These are phyloP conservation scores for Spilarctia lutea DNA, from an alignment of 2,888 invertebrate species.

Conservation along the genomic window DNA sequence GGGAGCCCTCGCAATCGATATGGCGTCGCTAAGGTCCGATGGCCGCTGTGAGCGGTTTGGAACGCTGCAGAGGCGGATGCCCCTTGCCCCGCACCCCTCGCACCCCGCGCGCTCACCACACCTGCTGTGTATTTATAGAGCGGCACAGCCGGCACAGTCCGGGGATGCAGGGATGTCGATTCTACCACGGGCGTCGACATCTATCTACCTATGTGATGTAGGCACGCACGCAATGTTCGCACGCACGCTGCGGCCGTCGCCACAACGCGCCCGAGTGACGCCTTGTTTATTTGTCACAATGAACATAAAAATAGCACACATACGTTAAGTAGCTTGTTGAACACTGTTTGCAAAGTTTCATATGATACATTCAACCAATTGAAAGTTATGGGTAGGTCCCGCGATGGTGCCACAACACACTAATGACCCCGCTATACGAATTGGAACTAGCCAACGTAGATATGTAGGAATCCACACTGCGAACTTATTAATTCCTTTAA, in stretches of 20 bases:
- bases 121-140: conserved; percentile 86
- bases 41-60: conserved; percentile 84
- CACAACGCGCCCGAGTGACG: conserved; percentile 66
- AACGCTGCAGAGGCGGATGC: conserved; percentile 85
- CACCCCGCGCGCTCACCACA: conserved; percentile 75
- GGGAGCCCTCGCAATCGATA: conserved; percentile 87
- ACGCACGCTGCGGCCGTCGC: conserved; percentile 58
- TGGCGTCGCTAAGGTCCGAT: conserved; percentile 87
- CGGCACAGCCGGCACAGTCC: conserved; percentile 74
- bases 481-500: conserved; percentile 13
- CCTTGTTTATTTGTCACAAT: conserved; percentile 76
- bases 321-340: conserved; percentile 59
- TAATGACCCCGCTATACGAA: conserved; percentile 35
- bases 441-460: conserved; percentile 13
- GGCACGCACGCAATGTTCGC: conserved; percentile 59
- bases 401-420: neutral
- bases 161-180: conserved; percentile 83
- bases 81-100: conserved; percentile 72
- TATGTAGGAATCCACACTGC: neutral
- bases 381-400: conserved; percentile 11
- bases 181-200: conserved; percentile 72
- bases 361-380: conserved; percentile 35
- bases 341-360: conserved; percentile 45
- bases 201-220: conserved; percentile 62
- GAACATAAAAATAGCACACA: conserved; percentile 75